Base-by-base conservation (phyloP, 2,888 invertebrate genomes). In the Junonia oenone region DNA sequence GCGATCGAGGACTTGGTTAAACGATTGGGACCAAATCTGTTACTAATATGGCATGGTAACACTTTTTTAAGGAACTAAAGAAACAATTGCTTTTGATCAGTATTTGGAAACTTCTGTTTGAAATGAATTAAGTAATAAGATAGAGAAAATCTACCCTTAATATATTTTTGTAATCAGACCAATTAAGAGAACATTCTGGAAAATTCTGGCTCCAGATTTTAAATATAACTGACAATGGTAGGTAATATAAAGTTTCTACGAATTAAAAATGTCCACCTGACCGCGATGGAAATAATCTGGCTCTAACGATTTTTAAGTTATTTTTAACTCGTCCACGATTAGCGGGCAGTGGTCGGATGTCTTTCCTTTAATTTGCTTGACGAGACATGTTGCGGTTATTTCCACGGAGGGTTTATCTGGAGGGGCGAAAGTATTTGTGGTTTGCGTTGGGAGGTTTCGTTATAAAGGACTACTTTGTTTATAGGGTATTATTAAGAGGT, bases 221-320 rank as follows among this genome's bases (percentile, higher is more conserved):
- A 22, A 22, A 22, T 22, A 22, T 33, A 33, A n/a, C n/a, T n/a
- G 2, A 2, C 17, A 11, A 17, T 19, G 11, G 11, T 11, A 9
- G 11, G 11, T 9, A 19, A 19, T 11, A 43, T 26, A n/a, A 13
- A 17, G 26, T 22, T 17, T n/a, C 6, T 3, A 6, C n/a, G n/a
- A 50, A 31, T 55, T 58, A 40, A 52, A 58, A 55, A 26, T 35
- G 35, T 14, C 45, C 22, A 45, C 14, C 48, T 29, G 48, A 26
- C 33, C 26, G 45, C 54, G 68, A 68, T 76, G 65, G 69, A 80
- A 80, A 81, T 78, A 77, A 75, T 71, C 67, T 68, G n/a, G 66
- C 65, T 63, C 66, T 80, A 81, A 81, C 79, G 82, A 81, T 81
- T 81, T 79, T 79, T 75, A 73, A 63, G 71, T 71, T 81, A 81